Evolutionary conservation across 2,888 invertebrate species (phyloP).

Genomic region (Frankliniella intonsa): DNA sequence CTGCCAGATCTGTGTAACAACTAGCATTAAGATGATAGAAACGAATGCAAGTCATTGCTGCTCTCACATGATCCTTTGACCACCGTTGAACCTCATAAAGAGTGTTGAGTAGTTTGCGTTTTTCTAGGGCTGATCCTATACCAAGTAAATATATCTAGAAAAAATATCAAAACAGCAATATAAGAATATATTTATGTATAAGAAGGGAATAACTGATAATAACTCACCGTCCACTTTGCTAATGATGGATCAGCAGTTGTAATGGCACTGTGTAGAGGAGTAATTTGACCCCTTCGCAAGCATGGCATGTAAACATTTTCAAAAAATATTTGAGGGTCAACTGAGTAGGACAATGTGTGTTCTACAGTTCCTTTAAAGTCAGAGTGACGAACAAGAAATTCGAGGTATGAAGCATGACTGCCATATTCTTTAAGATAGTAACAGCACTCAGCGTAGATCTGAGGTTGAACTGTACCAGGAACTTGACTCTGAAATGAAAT

Average conservation of each 20-base stretch:
- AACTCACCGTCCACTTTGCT: constrained; percentile 61
- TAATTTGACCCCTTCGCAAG: constrained; percentile 59
- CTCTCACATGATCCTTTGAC: constrained; percentile 68
- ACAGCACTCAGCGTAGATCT: constrained; percentile 66
- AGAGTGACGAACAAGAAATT: constrained; percentile 56
- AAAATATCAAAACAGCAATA: neutral
- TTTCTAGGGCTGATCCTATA: constrained; percentile 67
- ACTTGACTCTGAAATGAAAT: constrained; percentile 39
- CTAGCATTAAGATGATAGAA: constrained; percentile 62
- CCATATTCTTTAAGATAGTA: constrained; percentile 80
- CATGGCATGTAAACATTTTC: constrained; percentile 66
- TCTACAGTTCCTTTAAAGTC: constrained; percentile 53
- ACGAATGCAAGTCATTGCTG: constrained; percentile 73
- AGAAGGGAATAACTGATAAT: neutral
- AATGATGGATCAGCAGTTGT: constrained; percentile 61
- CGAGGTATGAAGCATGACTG: constrained; percentile 63
- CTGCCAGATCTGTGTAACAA: constrained; percentile 54
- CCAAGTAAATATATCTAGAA: constrained; percentile 60
- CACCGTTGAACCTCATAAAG: constrained; percentile 68
- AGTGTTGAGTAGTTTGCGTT: constrained; percentile 62
- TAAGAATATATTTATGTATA: neutral
- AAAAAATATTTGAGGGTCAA: constrained; percentile 41
- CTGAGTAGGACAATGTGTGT: constrained; percentile 28
- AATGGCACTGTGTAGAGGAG: constrained; percentile 60
- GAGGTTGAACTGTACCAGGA: constrained; percentile 44